Evolutionary conservation across 1,140 invertebrate species (phyloP), one percentile per base, ranked within the genome.

Genomic region (Agrypnia vestita): DNA sequence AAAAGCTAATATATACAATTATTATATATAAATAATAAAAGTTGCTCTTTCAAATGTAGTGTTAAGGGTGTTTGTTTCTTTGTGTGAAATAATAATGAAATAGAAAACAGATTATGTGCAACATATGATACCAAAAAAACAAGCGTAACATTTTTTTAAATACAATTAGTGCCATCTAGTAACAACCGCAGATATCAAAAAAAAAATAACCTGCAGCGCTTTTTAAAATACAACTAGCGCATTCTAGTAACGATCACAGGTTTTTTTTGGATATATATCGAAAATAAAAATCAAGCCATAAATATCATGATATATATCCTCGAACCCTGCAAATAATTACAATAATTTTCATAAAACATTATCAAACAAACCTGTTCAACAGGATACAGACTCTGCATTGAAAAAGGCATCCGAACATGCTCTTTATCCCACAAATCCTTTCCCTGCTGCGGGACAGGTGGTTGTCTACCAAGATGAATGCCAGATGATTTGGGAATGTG

Each of bases 371-470:
- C 75, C 59, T 11, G 15, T 83, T 92, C 90, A 53, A 94, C 90
- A 11, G 94, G 93, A 88, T 95, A 96, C 76, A 96, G 88, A 88
- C 93, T 97, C 59, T 94, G 91, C 4, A 87, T 83, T 6, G 95
- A 97, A 86, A 93, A 95, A 0, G 97, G 96, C 92, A 98, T 92
- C 84, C 94, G 91, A 9, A 98, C 96, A 91, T 95, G 94, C 82
- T 94, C 90, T 17, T 92, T 88, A 85, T 95, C 93, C 96, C 96
- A 98, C 84, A 91, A 91, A 84, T 95, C 93, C 4, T 87, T 85
- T 10, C 89, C 86, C 53, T 91, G 90, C 86, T 92, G 91, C 3
- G 95, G 93, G 78, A 92, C 92, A 43, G 94, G 94, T 0, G 90
- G 89, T 77, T 87, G 86, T 17, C 83, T 83, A n/a, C 85, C 81